Conservation (phyloP, 2,113 vertebrate genomes). For the Noturus placidus region DNA sequence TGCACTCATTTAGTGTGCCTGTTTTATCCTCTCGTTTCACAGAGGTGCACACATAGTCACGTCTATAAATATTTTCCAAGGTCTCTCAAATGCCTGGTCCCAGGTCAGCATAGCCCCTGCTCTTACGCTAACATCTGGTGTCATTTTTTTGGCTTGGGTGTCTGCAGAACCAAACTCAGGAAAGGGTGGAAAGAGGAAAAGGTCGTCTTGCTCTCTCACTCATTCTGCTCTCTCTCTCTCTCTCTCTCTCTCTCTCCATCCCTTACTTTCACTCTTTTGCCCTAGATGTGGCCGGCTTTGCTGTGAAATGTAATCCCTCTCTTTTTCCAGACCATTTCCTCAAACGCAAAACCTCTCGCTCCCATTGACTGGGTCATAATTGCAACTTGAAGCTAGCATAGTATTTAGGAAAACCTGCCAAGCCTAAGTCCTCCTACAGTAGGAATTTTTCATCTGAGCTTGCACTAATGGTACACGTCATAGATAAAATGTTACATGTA, state of each 20-base stretch:
- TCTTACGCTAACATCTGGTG: constrained; percentile 72
- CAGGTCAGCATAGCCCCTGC: constrained; percentile 52
- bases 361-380: constrained; percentile 46
- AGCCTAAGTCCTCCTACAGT: neutral
- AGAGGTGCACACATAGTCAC: constrained; percentile 62
- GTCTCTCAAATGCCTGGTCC: constrained; percentile 70
- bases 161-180: constrained; percentile 60
- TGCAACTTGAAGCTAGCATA: constrained; percentile 37
- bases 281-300: constrained; percentile 58
- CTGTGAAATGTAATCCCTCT: constrained; percentile 59
- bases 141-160: constrained; percentile 65
- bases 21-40: constrained; percentile 52
- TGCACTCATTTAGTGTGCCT: constrained; percentile 22
- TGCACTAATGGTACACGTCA: constrained; percentile 6
- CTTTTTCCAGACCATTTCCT: constrained; percentile 55
- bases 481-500: neutral
- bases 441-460: neutral
- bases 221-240: constrained; percentile 46
- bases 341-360: constrained; percentile 29
- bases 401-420: constrained; percentile 32
- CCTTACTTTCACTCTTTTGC: constrained; percentile 27
- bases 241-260: constrained; percentile 6
- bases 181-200: constrained; percentile 77
- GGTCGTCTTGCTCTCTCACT: constrained; percentile 53
- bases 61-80: constrained; percentile 74